Base-by-base conservation (phyloP, 2,113 vertebrate genomes). In the Erinaceus europaeus region DNA sequence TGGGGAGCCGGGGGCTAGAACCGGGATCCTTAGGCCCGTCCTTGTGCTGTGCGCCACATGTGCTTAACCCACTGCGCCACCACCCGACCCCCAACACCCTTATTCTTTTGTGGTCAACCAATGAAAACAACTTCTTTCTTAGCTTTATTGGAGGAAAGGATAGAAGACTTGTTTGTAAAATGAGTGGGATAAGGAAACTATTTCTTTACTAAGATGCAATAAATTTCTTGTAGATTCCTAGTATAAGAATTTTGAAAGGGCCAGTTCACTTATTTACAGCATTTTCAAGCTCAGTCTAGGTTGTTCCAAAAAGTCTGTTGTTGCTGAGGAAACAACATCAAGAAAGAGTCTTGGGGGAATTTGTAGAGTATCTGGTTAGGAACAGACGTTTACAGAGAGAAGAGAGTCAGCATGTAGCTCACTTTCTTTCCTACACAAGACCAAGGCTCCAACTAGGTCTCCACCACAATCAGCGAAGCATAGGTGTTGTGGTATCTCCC, bases 81-180 rank as follows among this genome's bases (percentile, higher is more conserved):
- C n/a, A n/a, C n/a, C n/a, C n/a, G n/a, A n/a, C n/a, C n/a, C n/a
- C n/a, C n/a, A n/a, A n/a, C n/a, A n/a, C n/a, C n/a, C n/a, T n/a
- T n/a, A n/a, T 50, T n/a, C 78, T 89, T 42, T 67, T 91, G 61
- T 32, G 55, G 27, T 67, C 20, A 81, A 1, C 64, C 27, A 81
- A 34, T 59, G 78, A 91, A 90, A 87, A 40, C 44, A 87, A 44
- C 44, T 79, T 52, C 20, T 92, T 57, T 67, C 72, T 85, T 62
- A 79, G 50, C 2, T 23, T 65, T 62, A 4, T 84, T 71, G 57
- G 75, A 67, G 74, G 13, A 89, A 84, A 61, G 5, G n/a, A 34
- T 80, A 15, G 44, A 81, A 94, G 79, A 81, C 52, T 83, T 90
- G 25, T 62, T 83, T 90, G 20, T 65, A 68, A 77, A 85, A 34